Evolutionary conservation across 1,140 invertebrate genomes (phyloP), one percentile per base, ranked within the genome.

Genomic region (Drosophila eugracilis): DNA sequence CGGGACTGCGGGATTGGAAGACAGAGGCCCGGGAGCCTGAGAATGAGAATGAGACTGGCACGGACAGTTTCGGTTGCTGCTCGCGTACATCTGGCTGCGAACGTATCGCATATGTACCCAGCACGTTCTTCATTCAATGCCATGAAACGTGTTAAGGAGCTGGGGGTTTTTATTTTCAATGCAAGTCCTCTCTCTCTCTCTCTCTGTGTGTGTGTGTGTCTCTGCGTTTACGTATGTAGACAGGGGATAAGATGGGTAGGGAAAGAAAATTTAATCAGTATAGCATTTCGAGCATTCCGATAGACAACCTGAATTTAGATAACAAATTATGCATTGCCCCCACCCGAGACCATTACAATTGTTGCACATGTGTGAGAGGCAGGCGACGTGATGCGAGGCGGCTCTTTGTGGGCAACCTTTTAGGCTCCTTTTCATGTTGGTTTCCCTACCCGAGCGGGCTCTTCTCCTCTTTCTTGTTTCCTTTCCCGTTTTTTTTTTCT

Each of bases 221-320:
- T 37, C 6, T 14, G 32, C 26, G 26, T 26, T 26, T 26, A 26
- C 4, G 30, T 32, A 12, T 12, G 30, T 4, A 32, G 10, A 32
- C 10, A 4, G 10, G 30, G 10, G 2, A 28, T 28, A 32, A 12
- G n/a, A 5, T 14, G 19, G 39, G 9, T 10, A 36, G 42, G n/a
- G 14, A 21, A 28, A 47, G 57, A 28, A 78, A 86, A 86, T 86
- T 88, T 86, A 86, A 86, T 86, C 83, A 86, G 83, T 78, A 75
- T 75, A 55, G 52, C 81, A 80, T 74, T 77, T 60, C 57, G 28
- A 80, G 72, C 65, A 59, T 75, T 72, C 66, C 78, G 65, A 78
- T 63, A 78, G 69, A 66, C 84, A 86, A 86, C 78, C 83, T 86
- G 83, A 86, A 88, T 86, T 78, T 88, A 86, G 83, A 86, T 86